A percentile compares a stretch with the other conserved stretches of the same genome.
Evolutionary conservation across 2,888 invertebrate genomes (phyloP).

Genomic region (Dinocampus coccinellae): DNA sequence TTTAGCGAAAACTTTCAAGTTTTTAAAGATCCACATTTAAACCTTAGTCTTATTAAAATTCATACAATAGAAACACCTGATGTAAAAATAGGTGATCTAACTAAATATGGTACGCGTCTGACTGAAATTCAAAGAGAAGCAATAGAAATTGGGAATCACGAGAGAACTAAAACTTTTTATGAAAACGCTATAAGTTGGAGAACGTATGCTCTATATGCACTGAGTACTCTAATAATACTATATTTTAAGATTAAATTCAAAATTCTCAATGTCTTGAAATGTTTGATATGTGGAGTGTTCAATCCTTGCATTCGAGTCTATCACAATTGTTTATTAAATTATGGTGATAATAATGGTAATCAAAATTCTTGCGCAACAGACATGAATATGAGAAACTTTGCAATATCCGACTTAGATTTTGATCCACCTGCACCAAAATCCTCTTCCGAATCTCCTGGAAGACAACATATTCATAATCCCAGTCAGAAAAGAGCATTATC

Average conservation of each 20-base stretch:
- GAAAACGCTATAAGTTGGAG: slow-evolving; percentile 14
- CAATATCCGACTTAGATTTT: too few species aligned
- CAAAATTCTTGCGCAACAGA: too few species aligned
- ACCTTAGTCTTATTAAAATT: slow-evolving; percentile 25
- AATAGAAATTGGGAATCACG: slow-evolving; percentile 24
- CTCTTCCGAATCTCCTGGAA: too few species aligned
- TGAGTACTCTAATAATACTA: background rate
- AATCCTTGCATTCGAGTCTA: too few species aligned
- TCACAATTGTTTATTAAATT: too few species aligned
- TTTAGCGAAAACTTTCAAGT: slow-evolving; percentile 27
- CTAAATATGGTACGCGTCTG: slow-evolving; percentile 28
- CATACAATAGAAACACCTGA: slow-evolving; percentile 26
- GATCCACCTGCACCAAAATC: too few species aligned
- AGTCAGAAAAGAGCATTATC: too few species aligned
- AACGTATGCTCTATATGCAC: slow-evolving; percentile 11
- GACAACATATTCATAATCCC: too few species aligned
- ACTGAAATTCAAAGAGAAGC: slow-evolving; percentile 29
- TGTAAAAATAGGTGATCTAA: slow-evolving; percentile 26
- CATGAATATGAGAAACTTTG: too few species aligned
- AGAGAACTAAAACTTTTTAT: slow-evolving; percentile 23
- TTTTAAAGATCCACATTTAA: slow-evolving; percentile 8
- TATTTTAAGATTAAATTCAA: slow-evolving; percentile 28
- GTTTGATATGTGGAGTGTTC: slow-evolving; percentile 4
- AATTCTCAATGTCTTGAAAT: slow-evolving; percentile 8
- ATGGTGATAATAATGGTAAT: too few species aligned